phyloP scores from a whole-genome alignment of 2,797 vertebrate species.

The Australoheros facetus region DNA sequence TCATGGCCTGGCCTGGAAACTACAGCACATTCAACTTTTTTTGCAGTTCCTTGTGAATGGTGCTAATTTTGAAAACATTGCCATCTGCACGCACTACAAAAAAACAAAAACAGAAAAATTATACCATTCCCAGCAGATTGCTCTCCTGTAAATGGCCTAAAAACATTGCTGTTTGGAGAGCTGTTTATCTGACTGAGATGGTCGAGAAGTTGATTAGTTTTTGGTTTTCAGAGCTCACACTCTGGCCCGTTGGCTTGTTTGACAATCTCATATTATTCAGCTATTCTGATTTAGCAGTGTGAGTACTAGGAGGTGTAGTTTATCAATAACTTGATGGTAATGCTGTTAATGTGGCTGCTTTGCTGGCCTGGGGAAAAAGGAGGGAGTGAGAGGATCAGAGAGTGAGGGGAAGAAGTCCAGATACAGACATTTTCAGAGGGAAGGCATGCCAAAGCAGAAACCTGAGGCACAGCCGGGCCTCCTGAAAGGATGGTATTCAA shows the following conservation, averaged over 20 bases:
- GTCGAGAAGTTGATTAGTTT: neutral
- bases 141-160: too few species aligned
- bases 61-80: too few species aligned
- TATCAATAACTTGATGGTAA: neutral
- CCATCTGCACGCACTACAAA: too few species aligned
- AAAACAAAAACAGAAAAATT: too few species aligned
- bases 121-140: too few species aligned
- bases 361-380: neutral
- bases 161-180: neutral
- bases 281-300: neutral
- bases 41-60: too few species aligned
- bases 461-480: conserved; percentile 21
- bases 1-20: too few species aligned
- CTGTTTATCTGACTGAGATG: neutral
- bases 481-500: conserved; percentile 31
- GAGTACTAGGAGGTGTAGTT: neutral
- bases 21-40: too few species aligned
- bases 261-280: neutral
- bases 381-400: neutral
- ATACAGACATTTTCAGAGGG: conserved; percentile 1
- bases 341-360: neutral
- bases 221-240: neutral
- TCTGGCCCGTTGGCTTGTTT: neutral
- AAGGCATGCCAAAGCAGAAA: conserved; percentile 42
- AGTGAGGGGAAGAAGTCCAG: neutral